Evolutionary conservation across 2,888 invertebrate genomes (phyloP), one percentile per base, ranked within the genome.

Genomic region (Liodrosophila aerea): DNA sequence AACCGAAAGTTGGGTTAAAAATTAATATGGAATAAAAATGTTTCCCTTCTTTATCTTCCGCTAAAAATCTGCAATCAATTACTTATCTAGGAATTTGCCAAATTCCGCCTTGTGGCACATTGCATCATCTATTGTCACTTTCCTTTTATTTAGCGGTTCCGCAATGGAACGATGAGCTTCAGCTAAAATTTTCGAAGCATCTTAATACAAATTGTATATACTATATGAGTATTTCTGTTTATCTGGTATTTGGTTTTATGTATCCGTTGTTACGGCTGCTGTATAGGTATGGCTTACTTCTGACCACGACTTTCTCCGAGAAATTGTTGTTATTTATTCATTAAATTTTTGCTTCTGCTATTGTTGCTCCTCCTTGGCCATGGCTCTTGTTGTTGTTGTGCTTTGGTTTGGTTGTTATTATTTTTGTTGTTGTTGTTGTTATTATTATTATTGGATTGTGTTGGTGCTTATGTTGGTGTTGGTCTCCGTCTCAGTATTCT

Each of bases 291-390:
- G 72, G 72, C 58, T 77, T 66, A 72, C 72, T 81, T 77, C 82
- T 77, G 75, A 71, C 73, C 71, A 66, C 70, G 76, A 80, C 78
- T 80, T 80, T 80, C 78, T 66, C 78, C 82, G 71, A 71, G 76
- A 78, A 67, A 78, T 78, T 73, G 80, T 62, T 76, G 76, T 76
- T 80, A 80, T 80, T 80, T 80, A 80, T 80, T 80, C 80, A 80
- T 82, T 78, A 78, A 78, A 80, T 76, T 80, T 80, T 82, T 78
- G 76, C 78, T 64, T 70, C 75, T 78, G 72, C 64, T 69, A 70
- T 70, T 70, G 76, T 58, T 72, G 76, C 54, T 72, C 58, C 61
- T 70, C 65, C 61, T 65, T 56, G 33, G 39, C 16, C 22, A 27
- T 33, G 29, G 44, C 57, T 51, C 49, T 39, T 40, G 56, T 69